A percentile compares a stretch with the other conserved stretches of the same genome.
phyloP scores from a whole-genome alignment of 2,113 vertebrate genomes.

The Epinephelus moara region DNA sequence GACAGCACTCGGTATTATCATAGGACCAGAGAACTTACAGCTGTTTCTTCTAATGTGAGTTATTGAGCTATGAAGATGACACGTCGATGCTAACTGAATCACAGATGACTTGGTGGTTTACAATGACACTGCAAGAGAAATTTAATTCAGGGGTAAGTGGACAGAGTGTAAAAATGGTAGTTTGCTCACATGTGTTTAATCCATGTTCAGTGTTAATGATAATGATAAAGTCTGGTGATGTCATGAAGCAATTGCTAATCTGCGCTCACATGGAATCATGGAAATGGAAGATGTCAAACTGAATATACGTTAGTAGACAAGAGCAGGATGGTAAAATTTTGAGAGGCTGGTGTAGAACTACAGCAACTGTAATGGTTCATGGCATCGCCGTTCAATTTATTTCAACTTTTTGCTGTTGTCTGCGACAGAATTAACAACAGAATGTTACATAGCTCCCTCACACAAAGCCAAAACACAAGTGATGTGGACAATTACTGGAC shows the following conservation, averaged over 20 bases:
- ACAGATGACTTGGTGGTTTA: slow-evolving; percentile 42
- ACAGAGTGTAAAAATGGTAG: neutral
- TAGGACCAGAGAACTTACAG: slow-evolving; percentile 17
- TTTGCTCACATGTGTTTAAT: slow-evolving; percentile 9
- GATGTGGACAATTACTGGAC: too few species aligned
- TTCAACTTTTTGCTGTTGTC: too few species aligned
- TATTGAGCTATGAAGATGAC: slow-evolving; percentile 19
- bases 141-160: slow-evolving; percentile 11
- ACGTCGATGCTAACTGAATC: slow-evolving; percentile 51
- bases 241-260: neutral
- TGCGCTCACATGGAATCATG: too few species aligned
- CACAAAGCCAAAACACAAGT: too few species aligned
- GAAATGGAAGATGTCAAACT: too few species aligned
- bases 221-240: neutral
- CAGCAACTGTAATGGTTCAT: too few species aligned
- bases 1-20: slow-evolving; percentile 10
- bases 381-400: too few species aligned
- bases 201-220: neutral
- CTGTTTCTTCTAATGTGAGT: slow-evolving; percentile 32
- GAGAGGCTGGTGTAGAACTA: too few species aligned
- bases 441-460: too few species aligned
- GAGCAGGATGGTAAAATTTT: too few species aligned
- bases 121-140: slow-evolving; percentile 34
- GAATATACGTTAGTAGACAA: too few species aligned
- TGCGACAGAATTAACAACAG: too few species aligned